phyloP scores from a whole-genome alignment of 2,888 invertebrate genomes.

The Mallateleia sp. region DNA sequence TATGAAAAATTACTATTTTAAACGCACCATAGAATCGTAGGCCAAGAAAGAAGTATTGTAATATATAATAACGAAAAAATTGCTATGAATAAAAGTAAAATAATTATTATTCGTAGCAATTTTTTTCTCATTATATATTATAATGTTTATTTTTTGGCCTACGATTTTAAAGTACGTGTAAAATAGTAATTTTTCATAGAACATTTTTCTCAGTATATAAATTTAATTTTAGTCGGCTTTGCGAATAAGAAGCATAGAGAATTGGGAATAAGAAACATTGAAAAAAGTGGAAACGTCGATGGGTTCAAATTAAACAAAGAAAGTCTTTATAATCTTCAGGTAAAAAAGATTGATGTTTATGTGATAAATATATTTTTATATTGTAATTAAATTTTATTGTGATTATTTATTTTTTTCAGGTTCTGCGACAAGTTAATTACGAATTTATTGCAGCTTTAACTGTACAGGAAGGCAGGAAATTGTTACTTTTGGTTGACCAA shows the following conservation, averaged over 20 bases:
- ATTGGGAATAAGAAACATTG: slow-evolving; percentile 80
- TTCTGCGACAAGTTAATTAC: slow-evolving; percentile 94
- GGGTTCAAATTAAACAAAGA: slow-evolving; percentile 83
- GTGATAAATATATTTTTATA: background rate
- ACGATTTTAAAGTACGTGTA: no score
- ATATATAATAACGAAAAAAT: no score
- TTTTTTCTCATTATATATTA: no score
- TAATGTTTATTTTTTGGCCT: no score
- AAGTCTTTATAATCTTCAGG: slow-evolving; percentile 82
- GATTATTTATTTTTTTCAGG: slow-evolving; percentile 87
- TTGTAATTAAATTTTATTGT: no score
- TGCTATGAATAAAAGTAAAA: no score
- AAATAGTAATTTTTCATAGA: no score
- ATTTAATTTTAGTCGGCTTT: slow-evolving; percentile 18
- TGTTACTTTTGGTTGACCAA: slow-evolving; percentile 94
- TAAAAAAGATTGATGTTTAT: slow-evolving; percentile 49
- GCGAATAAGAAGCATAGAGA: slow-evolving; percentile 64
- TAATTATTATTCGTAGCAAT: no score
- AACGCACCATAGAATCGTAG: no score
- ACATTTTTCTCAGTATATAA: no score
- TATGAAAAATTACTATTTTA: no score
- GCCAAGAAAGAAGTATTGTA: no score
- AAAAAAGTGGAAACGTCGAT: slow-evolving; percentile 61
- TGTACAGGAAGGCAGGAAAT: slow-evolving; percentile 88
- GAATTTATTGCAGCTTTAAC: slow-evolving; percentile 92